Evolutionary conservation across 1,140 invertebrate species (phyloP), one percentile per base, ranked within the genome.

Genomic region (Delia radicum): DNA sequence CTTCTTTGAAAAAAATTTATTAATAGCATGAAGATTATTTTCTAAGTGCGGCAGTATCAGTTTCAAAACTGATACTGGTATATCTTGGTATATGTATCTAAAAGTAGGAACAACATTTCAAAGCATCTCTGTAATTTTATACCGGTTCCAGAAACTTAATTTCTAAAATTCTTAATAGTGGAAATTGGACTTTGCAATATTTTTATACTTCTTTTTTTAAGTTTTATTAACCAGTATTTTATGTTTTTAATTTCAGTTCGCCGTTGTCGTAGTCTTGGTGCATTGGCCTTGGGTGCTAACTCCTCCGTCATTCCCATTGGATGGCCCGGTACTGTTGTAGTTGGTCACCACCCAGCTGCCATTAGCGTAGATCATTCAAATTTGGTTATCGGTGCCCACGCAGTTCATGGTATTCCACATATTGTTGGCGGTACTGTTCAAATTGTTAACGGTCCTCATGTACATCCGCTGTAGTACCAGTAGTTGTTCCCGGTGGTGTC

Each of bases 191-290:
- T n/a, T n/a, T n/a, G n/a, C n/a, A n/a, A n/a, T n/a, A n/a, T n/a
- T n/a, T n/a, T n/a, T n/a, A n/a, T n/a, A n/a, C n/a, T n/a, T n/a
- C n/a, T n/a, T n/a, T n/a, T n/a, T n/a, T n/a, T n/a, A n/a, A n/a
- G n/a, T n/a, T n/a, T 37, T 31, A 8, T 55, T 18, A 76, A 73
- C 37, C n/a, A 33, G 33, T 37, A 13, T 42, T 18, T 65, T 73
- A 13, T 33, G 63, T 31, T 28, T 13, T 27, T 18, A 13, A 42
- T 77, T 75, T 1, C 75, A 85, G 84, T 86, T 86, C 84, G 84
- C 80, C 80, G 79, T 85, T 74, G 82, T 81, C 82, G 84, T 86
- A 85, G 84, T 85, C 84, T 79, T 85, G 84, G 82, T 63, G 84
- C 84, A 80, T 78, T 86, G 77, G 84, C 84, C 76, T 80, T 76